These are phyloP conservation scores for Lithodes maja DNA, from an alignment of 2,888 invertebrate genomes.

Conservation along the genomic window DNA sequence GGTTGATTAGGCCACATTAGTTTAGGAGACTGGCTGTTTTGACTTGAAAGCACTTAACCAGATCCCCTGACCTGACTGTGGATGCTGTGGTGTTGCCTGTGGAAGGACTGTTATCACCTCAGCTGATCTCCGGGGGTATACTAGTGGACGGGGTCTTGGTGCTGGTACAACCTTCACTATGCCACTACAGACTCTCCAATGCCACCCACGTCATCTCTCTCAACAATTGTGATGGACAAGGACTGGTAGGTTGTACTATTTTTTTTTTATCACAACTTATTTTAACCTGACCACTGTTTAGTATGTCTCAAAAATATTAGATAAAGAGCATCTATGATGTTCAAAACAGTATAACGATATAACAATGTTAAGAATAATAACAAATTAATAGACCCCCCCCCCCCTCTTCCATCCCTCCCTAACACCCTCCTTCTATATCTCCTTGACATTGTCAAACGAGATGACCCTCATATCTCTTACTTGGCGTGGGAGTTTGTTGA, in stretches of 20 bases:
- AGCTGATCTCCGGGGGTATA: neutral
- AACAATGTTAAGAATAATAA: too few relatives aligned
- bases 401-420: too few relatives aligned
- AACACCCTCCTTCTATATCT: too few relatives aligned
- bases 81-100: slow-evolving; percentile 16
- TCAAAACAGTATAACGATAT: too few relatives aligned
- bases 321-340: too few relatives aligned
- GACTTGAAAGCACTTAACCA: neutral
- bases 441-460: too few relatives aligned
- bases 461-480: too few relatives aligned
- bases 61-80: slow-evolving; percentile 30
- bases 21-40: too few relatives aligned
- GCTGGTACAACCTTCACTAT: neutral
- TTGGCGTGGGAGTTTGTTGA: too few relatives aligned
- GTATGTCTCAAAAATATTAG: neutral
- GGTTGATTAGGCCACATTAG: too few relatives aligned
- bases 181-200: slow-evolving; percentile 45
- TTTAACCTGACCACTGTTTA: neutral
- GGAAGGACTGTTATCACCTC: slow-evolving; percentile 26
- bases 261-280: neutral
- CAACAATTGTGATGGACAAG: slow-evolving; percentile 35
- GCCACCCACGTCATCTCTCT: slow-evolving; percentile 37
- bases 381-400: too few relatives aligned
- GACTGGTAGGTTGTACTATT: slow-evolving; percentile 13
- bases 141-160: slow-evolving; percentile 23